phyloP scores from a whole-genome alignment of 1,140 invertebrate species.

The Episyrphus balteatus region DNA sequence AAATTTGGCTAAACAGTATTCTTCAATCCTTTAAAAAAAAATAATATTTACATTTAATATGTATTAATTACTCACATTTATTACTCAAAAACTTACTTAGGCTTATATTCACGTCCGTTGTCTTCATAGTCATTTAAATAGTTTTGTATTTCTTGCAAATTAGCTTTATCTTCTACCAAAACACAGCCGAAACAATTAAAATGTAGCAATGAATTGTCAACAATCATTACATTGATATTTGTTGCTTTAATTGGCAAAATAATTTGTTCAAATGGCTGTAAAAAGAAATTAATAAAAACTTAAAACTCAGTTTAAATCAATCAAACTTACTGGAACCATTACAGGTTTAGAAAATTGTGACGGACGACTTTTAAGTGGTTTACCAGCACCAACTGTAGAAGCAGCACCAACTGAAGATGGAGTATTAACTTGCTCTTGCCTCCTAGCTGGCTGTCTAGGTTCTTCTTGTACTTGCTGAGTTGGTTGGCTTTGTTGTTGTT shows the following conservation, averaged over 20 bases:
- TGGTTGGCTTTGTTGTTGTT: no score
- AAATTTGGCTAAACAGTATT: constrained; percentile 19
- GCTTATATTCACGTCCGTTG: constrained; percentile 10
- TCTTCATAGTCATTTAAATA: constrained; percentile 9
- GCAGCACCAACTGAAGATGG: no score
- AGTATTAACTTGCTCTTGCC: no score
- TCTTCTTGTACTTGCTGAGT: no score
- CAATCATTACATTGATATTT: constrained; percentile 15
- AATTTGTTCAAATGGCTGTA: constrained; percentile 5
- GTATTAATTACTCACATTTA: neutral
- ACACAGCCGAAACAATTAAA: constrained; percentile 22
- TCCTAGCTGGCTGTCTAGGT: no score
- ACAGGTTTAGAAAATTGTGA: no score
- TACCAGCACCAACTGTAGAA: no score
- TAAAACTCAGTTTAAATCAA: neutral
- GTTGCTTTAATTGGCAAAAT: constrained; percentile 3
- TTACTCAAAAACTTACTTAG: constrained; percentile 13
- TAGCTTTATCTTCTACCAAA: constrained; percentile 5
- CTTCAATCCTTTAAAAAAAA: constrained; percentile 11
- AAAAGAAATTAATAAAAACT: neutral
- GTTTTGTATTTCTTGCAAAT: constrained; percentile 11
- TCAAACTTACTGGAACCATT: neutral
- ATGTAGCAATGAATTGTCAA: constrained; percentile 14
- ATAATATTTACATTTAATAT: neutral
- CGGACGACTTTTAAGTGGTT: no score